Base-by-base conservation (phyloP, 2,113 vertebrate genomes). In the Eonycteris spelaea region DNA sequence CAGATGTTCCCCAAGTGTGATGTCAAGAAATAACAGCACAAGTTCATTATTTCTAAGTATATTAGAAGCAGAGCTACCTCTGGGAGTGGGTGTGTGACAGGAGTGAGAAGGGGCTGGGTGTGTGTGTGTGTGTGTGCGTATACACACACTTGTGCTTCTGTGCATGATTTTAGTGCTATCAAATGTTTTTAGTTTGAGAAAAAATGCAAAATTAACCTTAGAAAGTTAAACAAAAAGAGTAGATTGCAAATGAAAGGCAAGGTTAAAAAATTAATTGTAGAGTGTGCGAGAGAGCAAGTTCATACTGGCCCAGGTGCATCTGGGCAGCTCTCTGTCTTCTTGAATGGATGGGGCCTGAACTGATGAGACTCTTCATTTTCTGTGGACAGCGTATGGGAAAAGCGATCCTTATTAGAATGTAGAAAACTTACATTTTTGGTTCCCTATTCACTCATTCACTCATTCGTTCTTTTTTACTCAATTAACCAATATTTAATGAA, bases 51-150 rank as follows among this genome's bases (percentile, higher is more conserved):
- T 85, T 92, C 51, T 68, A 71, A 71, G n/a, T 38, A 13, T 1
- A 28, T 92, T 51, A 63, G 57, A 94, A 80, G 33, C 45, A 33
- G 63, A 91, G 33, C 19, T 77, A 6, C 45, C 75, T 80, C 26
- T 35, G 10, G 24, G 26, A 86, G 5, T 57, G 59, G 30, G 24
- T 4, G 2, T 48, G 10, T 43, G 11, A 48, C 51, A 94, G 63
- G 19, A 70, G 40, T 1, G 16, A 26, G 9, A 28, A 55, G 45
- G 6, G 7, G 2, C 22, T 70, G 30, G 6, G 38, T 8, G 13
- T 13, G 6, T 30, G 33, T 45, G 12, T 13, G 6, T 26, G 24
- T 33, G 38, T 0, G 53, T 75, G 73, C 7, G 40, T 7, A 43
- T 7, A 43, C 43, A 7, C 45, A 48, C 45, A 48, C 45, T 7